phyloP scores from a whole-genome alignment of 64 coral and sea anemone species.

The Astreopora myriophthalma region DNA sequence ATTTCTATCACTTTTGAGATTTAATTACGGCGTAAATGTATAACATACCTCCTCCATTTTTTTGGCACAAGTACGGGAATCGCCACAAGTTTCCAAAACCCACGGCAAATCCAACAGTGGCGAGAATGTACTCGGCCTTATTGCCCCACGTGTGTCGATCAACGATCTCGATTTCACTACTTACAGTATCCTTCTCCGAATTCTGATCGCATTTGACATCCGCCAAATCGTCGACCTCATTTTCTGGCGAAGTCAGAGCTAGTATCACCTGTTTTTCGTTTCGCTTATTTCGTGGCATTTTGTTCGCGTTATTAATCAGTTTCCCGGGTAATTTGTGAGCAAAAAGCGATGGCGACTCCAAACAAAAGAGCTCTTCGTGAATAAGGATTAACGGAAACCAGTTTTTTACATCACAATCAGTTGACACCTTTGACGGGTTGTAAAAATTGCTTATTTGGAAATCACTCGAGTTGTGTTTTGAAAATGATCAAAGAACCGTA shows the following conservation, averaged over 20 bases:
- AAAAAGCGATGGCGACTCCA: background rate
- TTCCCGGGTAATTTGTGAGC: too few relatives aligned
- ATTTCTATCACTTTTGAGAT: background rate
- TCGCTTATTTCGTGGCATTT: slow-evolving; percentile 1
- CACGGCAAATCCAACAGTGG: slow-evolving; percentile 45
- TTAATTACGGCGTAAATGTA: background rate
- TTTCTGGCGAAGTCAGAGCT: background rate
- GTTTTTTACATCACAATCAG: background rate
- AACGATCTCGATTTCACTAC: background rate
- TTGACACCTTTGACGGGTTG: slow-evolving; percentile 5
- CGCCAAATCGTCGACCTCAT: background rate
- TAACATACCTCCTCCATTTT: slow-evolving; percentile 68
- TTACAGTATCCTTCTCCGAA: background rate
- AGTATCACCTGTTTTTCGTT: background rate
- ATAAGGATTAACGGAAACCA: slow-evolving; percentile 10
- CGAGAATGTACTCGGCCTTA: slow-evolving; percentile 63
- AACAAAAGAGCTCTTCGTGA: background rate
- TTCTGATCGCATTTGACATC: background rate
- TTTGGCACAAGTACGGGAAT: slow-evolving; percentile 67
- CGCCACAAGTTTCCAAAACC: slow-evolving; percentile 69
- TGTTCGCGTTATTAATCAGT: background rate
- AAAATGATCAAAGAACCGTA: too few relatives aligned
- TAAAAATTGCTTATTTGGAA: background rate
- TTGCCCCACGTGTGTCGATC: slow-evolving; percentile 42
- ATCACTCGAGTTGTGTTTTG: background rate